phyloP scores from a whole-genome alignment of 2,888 invertebrate genomes.

The Suillia variegata region DNA sequence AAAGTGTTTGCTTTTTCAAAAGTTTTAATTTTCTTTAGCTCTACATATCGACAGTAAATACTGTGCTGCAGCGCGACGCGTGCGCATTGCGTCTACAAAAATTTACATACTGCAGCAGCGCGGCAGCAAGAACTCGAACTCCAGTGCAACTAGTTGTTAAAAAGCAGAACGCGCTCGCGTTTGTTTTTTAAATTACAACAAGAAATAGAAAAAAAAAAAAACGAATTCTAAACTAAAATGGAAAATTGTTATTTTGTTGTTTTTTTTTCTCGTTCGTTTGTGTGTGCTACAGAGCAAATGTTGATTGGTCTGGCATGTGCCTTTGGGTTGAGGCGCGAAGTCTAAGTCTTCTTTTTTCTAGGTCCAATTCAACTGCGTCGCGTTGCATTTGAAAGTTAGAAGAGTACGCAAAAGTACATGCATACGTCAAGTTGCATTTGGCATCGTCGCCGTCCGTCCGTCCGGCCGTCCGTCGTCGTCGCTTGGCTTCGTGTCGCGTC shows the following conservation, averaged over 20 bases:
- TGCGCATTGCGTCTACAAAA: background rate
- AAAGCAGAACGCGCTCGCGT: background rate
- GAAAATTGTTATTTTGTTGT: conserved; percentile 4
- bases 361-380: too few species aligned
- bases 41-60: too few species aligned
- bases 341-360: background rate
- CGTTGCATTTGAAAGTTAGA: background rate
- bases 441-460: too few species aligned
- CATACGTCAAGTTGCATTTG: background rate
- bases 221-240: background rate
- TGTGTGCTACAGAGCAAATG: background rate
- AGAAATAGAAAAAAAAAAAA: background rate
- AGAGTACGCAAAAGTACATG: background rate
- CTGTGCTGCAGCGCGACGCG: background rate
- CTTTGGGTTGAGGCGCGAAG: background rate
- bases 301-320: background rate
- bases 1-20: too few species aligned
- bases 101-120: background rate
- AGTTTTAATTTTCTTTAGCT: too few species aligned
- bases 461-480: background rate
- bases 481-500: too few species aligned
- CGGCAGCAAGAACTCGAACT: background rate
- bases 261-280: too few species aligned
- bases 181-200: background rate
- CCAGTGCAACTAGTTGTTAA: background rate